Base-by-base conservation (phyloP, 2,113 vertebrate genomes). In the Cygnus buccinator region DNA sequence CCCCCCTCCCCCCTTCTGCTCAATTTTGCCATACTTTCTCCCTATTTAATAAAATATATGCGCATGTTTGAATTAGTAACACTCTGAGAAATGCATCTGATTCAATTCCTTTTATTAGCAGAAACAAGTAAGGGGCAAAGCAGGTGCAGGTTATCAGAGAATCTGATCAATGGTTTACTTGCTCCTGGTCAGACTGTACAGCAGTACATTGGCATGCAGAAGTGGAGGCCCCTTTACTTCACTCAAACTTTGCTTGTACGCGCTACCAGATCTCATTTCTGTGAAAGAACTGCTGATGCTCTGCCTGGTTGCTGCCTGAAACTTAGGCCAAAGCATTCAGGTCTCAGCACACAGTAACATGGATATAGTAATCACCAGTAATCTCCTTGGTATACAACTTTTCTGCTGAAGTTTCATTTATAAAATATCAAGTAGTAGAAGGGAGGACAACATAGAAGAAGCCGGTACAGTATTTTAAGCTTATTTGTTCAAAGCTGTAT, bases 1-100 rank as follows among this genome's bases (percentile, higher is more conserved):
- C 46, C 10, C 43, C 43, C 43, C 26, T 4, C 6, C 1, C 2
- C 1, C 6, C 7, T n/a, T n/a, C 0, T 55, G 33, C 25, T 61
- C 71, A 74, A 11, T 58, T 78, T 74, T 78, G 20, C 22, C 63
- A 85, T 50, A 44, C n/a, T 92, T 90, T 73, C 50, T 48, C 18
- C 52, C 86, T 55, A 90, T 86, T 65, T 29, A 87, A 87, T 75
- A 83, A 77, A 78, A 67, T 9, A 31, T 21, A 77, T 2, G 2
- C 25, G 6, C 11, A 78, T 14, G 11, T 54, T 82, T 87, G 22
- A 88, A 90, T 92, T 81, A 87, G 48, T 72, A 86, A 92, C 3
- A 8, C 35, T 72, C 43, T 48, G 35, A 29, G 29, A 91, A 95
- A 81, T 5, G 5, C 28, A 68, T 65, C 7, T 3, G 1, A 59